phyloP scores from a whole-genome alignment of 2,888 invertebrate species.

The Hesperia comma region DNA sequence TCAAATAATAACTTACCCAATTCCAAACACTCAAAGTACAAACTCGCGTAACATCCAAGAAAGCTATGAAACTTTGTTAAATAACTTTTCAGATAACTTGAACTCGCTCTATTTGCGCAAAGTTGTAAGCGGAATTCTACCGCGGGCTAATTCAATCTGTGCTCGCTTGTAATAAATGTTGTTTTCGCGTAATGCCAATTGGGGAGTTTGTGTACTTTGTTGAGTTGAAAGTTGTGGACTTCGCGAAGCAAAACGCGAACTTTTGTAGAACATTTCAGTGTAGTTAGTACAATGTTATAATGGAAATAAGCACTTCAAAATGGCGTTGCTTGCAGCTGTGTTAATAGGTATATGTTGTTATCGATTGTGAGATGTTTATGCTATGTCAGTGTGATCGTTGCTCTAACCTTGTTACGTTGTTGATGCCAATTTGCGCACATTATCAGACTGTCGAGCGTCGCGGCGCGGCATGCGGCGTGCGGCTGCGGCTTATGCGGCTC shows the following conservation, averaged over 20 bases:
- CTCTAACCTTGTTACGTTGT: conserved; percentile 34
- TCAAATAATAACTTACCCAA: conserved; percentile 73
- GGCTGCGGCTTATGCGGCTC: conserved; percentile 14
- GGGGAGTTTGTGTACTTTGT: conserved; percentile 72
- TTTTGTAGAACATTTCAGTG: conserved; percentile 85
- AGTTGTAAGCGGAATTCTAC: conserved; percentile 80
- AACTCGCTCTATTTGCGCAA: conserved; percentile 80
- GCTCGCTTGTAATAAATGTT: conserved; percentile 81
- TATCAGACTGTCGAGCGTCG: conserved; percentile 23
- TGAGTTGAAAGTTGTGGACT: conserved; percentile 80
- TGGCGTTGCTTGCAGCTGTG: conserved; percentile 80
- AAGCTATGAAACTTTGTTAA: conserved; percentile 85
- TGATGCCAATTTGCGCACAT: conserved; percentile 33
- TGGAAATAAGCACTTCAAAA: conserved; percentile 84
- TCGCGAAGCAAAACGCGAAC: conserved; percentile 84
- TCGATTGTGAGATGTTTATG: conserved; percentile 54
- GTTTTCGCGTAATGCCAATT: conserved; percentile 81
- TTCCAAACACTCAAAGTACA: conserved; percentile 65
- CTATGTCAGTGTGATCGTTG: conserved; percentile 27
- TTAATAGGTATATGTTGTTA: conserved; percentile 64
- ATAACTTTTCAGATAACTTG: conserved; percentile 85
- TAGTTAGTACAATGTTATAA: conserved; percentile 85
- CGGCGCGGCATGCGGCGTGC: conserved; percentile 3
- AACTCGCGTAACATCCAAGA: conserved; percentile 70
- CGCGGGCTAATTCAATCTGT: conserved; percentile 81